phyloP scores from a whole-genome alignment of 2,113 vertebrate species.

The Perca flavescens region DNA sequence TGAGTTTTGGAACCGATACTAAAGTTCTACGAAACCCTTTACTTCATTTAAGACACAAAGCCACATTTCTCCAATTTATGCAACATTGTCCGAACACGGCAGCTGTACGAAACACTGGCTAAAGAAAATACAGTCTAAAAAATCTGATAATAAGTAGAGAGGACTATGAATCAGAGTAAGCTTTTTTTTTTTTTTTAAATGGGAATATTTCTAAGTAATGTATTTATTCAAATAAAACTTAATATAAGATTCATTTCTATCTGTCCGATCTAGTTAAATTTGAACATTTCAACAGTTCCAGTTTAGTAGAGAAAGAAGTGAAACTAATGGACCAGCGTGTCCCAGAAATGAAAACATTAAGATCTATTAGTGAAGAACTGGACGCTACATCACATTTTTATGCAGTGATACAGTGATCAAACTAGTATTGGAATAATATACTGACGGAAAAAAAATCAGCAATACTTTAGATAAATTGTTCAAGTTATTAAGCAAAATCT shows the following conservation, averaged over 20 bases:
- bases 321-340: neutral
- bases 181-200: neutral
- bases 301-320: neutral
- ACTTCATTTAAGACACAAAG: neutral
- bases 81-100: neutral
- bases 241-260: neutral
- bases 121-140: neutral
- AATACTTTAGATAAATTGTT: neutral
- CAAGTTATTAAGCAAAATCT: neutral
- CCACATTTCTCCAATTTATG: no score
- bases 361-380: neutral
- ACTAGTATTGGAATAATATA: neutral
- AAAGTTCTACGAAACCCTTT: neutral
- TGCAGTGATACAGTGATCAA: neutral
- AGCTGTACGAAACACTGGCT: neutral
- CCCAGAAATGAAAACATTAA: neutral
- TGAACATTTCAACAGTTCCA: neutral
- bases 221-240: neutral
- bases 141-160: neutral
- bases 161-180: neutral
- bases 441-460: neutral
- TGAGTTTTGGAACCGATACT: neutral
- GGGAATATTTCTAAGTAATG: neutral
- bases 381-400: neutral
- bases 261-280: neutral